Base-by-base conservation (phyloP, 2,113 vertebrate species). In the Hylia prasina region DNA sequence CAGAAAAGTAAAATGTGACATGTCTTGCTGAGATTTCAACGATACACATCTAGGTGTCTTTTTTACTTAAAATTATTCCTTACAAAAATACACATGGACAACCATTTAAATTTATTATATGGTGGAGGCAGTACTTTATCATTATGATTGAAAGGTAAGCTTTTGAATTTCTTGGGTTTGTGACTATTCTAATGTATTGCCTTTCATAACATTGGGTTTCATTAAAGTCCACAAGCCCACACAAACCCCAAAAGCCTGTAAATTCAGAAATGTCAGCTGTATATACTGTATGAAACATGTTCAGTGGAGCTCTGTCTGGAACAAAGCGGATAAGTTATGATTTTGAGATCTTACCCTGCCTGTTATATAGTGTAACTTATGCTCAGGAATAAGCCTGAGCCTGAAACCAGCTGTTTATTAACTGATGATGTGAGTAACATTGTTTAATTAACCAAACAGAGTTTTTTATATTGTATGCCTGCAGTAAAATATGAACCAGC, bases 271-370 rank as follows among this genome's bases (percentile, higher is more conserved):
- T 33, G 6, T 13, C 48, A 61, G n/a, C 23, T 47, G 37, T n/a
- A 47, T 50, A 37, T 48, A 18, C 7, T 6, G 3, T n/a, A 42
- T 21, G 51, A 79, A 66, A 53, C 5, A 2, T 17, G 3, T 21
- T 82, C 56, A 48, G 47, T 35, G 65, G 30, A 77, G 11, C 23
- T 39, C 28, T 5, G 4, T 13, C 15, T 76, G 50, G 23, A 61
- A 51, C 1, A 1, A 54, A 48, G 10, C 5, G 9, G 18, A 0
- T 15, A 54, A 64, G 7, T 37, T 54, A 66, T 2, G 21, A 78
- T 65, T 72, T 47, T 81, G 60, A 65, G 69, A 60, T 27, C 21
- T 47, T 20, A n/a, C 18, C 33, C 15, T 42, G 27, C 33, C 33
- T 94, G 21, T 64, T 30, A 13, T 1, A n/a, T 2, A 21, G 22